phyloP scores from a whole-genome alignment of 1,140 invertebrate species.

The Orchesella cincta region DNA sequence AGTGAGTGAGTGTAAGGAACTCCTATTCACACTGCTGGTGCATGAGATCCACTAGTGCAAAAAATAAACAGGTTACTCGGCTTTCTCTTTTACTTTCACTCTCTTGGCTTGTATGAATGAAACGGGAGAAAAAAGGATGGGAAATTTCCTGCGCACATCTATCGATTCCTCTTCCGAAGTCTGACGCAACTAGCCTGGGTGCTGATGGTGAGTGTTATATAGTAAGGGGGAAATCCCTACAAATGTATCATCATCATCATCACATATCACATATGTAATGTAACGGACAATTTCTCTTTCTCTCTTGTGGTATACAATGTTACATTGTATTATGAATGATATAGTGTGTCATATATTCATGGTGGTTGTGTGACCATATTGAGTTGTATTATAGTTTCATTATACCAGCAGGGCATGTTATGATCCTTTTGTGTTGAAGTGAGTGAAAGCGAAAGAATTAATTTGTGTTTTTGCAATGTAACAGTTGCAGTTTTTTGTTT shows the following conservation, averaged over 20 bases:
- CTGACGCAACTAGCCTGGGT: slow-evolving; percentile 37
- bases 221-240: slow-evolving; percentile 14
- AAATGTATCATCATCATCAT: slow-evolving; percentile 24
- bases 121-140: slow-evolving; percentile 9
- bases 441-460: not conserved
- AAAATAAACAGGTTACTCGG: slow-evolving; percentile 14
- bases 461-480: not conserved
- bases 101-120: slow-evolving; percentile 13
- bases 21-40: not conserved
- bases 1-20: too few relatives aligned
- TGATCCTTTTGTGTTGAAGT: not conserved
- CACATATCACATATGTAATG: too few relatives aligned
- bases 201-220: not conserved
- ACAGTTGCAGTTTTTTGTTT: too few relatives aligned
- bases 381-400: slow-evolving; percentile 33
- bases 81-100: slow-evolving; percentile 7
- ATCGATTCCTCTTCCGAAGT: slow-evolving; percentile 34
- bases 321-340: not conserved
- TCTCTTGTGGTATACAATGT: not conserved
- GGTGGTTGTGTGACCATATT: slow-evolving; percentile 41
- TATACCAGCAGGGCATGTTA: slow-evolving; percentile 20
- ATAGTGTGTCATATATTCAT: slow-evolving; percentile 5
- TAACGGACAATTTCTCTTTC: too few relatives aligned
- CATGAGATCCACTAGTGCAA: not conserved
- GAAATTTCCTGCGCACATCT: slow-evolving; percentile 40